These are phyloP conservation scores for Conomelus anceps DNA, from an alignment of 2,888 invertebrate species.

Conservation along the genomic window DNA sequence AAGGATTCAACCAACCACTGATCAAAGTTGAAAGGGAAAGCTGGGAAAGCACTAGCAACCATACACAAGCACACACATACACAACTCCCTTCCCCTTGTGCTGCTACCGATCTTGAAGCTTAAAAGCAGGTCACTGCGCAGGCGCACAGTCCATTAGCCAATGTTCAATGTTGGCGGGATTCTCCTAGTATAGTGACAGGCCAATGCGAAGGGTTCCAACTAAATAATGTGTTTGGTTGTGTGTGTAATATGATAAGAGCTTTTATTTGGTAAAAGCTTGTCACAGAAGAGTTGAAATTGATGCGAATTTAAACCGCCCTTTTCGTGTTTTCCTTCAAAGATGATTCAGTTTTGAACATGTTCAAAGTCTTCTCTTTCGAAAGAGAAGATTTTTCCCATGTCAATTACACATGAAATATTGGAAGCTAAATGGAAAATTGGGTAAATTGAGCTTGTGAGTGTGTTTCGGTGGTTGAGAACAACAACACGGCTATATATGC, in stretches of 20 bases:
- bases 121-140: not conserved
- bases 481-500: not conserved
- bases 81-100: not conserved
- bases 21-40: not conserved
- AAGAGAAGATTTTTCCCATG: not conserved
- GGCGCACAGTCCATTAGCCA: not conserved
- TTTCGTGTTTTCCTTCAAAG: not conserved
- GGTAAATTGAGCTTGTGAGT: not conserved
- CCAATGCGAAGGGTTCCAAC: not conserved
- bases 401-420: not conserved
- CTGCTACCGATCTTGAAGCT: not conserved
- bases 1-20: not conserved
- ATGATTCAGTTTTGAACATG: too few relatives aligned
- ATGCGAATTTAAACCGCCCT: not conserved
- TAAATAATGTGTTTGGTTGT: not conserved
- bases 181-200: not conserved
- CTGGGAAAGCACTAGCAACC: not conserved
- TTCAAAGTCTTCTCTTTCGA: too few relatives aligned
- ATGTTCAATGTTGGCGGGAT: not conserved
- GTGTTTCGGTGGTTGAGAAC: not conserved
- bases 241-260: not conserved
- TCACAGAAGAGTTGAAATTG: not conserved
- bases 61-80: not conserved
- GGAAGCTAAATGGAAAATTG: not conserved
- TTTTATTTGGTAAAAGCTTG: not conserved